phyloP scores from a whole-genome alignment of 1,140 invertebrate genomes.

The Drosophila tristis region DNA sequence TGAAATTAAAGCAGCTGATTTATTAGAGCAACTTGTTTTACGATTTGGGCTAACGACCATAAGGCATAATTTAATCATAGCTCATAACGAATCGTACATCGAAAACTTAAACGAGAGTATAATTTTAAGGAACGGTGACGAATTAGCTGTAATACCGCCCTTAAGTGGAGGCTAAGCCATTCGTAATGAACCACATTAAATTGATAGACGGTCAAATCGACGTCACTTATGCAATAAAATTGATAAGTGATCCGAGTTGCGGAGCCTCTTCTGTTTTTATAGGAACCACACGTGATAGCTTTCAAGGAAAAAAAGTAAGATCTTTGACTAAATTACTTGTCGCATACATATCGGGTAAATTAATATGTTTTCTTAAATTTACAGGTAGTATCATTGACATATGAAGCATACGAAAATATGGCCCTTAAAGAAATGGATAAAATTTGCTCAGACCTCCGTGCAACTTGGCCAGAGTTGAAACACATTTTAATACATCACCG shows the following conservation, averaged over 20 bases:
- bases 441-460: constrained; percentile 90
- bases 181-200: constrained; percentile 88
- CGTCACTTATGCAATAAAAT: constrained; percentile 87
- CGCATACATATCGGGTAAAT: neutral
- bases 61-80: constrained; percentile 89
- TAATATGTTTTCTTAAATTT: constrained; percentile 21
- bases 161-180: constrained; percentile 90
- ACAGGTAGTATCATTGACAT: constrained; percentile 92
- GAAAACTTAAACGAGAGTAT: constrained; percentile 85
- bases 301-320: constrained; percentile 91
- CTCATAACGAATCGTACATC: constrained; percentile 92
- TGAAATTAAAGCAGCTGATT: constrained; percentile 85
- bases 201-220: constrained; percentile 89
- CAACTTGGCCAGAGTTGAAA: constrained; percentile 89
- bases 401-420: constrained; percentile 97
- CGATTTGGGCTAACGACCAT: constrained; percentile 89
- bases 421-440: constrained; percentile 92
- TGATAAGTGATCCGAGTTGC: constrained; percentile 90
- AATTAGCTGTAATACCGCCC: constrained; percentile 94
- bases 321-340: neutral
- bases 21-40: constrained; percentile 85
- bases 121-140: constrained; percentile 88
- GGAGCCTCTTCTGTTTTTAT: constrained; percentile 96
- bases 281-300: constrained; percentile 95
- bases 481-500: constrained; percentile 93